Percentiles rank a stretch among this genome's conserved stretches.
Conservation (phyloP, 2,888 invertebrate species). For the Rotaria sp. region DNA sequence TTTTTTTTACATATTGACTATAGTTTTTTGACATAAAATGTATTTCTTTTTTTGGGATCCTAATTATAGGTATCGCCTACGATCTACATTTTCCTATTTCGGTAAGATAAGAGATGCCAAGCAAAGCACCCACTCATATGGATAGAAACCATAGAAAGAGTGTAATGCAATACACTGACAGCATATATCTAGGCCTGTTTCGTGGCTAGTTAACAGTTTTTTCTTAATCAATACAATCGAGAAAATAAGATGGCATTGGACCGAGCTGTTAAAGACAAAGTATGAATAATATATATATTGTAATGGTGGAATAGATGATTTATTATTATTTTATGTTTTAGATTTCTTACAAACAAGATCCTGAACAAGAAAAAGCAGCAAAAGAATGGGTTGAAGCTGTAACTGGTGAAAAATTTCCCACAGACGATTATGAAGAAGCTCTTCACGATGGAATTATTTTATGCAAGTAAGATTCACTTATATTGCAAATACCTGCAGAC, state of each 20-base stretch:
- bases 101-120: background rate
- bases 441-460: constrained; percentile 79
- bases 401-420: constrained; percentile 69
- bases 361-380: constrained; percentile 63
- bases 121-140: background rate
- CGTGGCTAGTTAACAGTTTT: background rate
- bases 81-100: background rate
- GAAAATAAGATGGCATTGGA: background rate
- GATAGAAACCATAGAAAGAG: background rate
- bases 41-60: background rate
- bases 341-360: constrained; percentile 45
- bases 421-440: constrained; percentile 77
- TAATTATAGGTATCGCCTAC: background rate
- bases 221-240: background rate
- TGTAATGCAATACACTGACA: background rate
- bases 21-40: background rate
- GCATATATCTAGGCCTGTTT: background rate
- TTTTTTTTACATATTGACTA: too few relatives aligned
- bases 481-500: background rate
- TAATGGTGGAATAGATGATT: background rate
- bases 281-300: background rate
- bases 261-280: background rate
- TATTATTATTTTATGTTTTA: background rate
- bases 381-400: constrained; percentile 79
- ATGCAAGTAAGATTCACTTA: constrained; percentile 64